These are phyloP conservation scores for Limenitis camilla DNA, from an alignment of 2,888 invertebrate species.

Conservation along the genomic window DNA sequence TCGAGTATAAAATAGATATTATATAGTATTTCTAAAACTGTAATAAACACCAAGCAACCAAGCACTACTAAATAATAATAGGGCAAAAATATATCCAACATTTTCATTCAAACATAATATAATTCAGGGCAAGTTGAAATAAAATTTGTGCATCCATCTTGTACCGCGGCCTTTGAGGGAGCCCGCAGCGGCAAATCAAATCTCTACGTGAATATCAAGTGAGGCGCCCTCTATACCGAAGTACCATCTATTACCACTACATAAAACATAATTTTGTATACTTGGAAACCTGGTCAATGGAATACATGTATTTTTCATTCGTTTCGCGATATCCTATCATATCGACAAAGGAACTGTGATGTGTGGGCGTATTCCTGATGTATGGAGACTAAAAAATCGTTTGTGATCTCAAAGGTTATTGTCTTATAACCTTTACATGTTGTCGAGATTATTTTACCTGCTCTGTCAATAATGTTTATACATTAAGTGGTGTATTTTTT, in stretches of 20 bases:
- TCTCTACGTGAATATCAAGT: slow-evolving; percentile 21
- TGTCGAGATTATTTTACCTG: too few species aligned
- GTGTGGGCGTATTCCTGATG: neutral
- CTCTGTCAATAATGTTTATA: too few species aligned
- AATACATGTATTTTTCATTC: slow-evolving; percentile 17
- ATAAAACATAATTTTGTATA: slow-evolving; percentile 4
- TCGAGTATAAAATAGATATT: too few species aligned
- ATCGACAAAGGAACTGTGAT: neutral
- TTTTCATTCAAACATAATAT: slow-evolving; percentile 3
- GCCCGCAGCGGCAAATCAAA: slow-evolving; percentile 18
- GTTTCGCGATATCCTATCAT: slow-evolving; percentile 4
- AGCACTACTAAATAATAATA: neutral
- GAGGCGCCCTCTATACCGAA: neutral
- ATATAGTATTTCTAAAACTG: too few species aligned
- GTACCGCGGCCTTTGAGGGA: slow-evolving; percentile 11
- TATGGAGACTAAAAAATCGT: neutral
- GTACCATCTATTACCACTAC: neutral
- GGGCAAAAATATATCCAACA: neutral
- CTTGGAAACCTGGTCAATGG: slow-evolving; percentile 10
- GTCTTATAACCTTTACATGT: neutral
- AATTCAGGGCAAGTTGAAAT: slow-evolving; percentile 6
- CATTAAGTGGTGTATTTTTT: too few species aligned
- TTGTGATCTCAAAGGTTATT: neutral
- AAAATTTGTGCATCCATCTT: slow-evolving; percentile 9
- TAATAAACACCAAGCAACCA: too few species aligned